These are phyloP conservation scores for Eonycteris spelaea DNA, from an alignment of 2,113 vertebrate species.

Conservation along the genomic window DNA sequence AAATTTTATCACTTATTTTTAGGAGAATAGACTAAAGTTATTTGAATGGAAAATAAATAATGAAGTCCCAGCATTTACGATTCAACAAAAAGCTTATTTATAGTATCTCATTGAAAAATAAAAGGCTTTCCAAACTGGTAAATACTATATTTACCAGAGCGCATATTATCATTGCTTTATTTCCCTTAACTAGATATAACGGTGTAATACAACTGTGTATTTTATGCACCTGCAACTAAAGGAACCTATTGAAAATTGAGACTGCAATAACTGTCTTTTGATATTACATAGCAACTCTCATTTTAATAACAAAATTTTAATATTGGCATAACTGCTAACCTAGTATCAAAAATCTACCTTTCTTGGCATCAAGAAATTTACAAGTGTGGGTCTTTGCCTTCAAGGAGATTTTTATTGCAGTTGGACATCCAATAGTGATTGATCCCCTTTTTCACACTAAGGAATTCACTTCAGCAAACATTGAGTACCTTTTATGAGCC, in stretches of 20 bases:
- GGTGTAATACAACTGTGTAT: neutral
- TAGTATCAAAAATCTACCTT: neutral
- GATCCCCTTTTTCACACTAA: neutral
- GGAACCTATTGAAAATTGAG: slow-evolving; percentile 15
- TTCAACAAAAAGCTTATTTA: slow-evolving; percentile 14
- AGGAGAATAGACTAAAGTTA: neutral
- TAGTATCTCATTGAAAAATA: slow-evolving; percentile 7
- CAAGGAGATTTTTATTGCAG: neutral
- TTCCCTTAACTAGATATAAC: neutral
- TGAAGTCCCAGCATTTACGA: neutral
- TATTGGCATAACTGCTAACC: neutral
- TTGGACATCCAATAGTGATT: neutral
- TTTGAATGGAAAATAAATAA: slow-evolving; percentile 31
- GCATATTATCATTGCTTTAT: neutral
- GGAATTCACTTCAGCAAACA: neutral
- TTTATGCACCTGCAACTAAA: neutral
- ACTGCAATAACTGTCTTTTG: neutral
- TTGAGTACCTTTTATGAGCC: neutral
- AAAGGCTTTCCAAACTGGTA: slow-evolving; percentile 4
- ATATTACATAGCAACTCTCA: neutral
- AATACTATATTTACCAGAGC: neutral
- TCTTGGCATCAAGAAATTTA: neutral
- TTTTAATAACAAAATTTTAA: slow-evolving; percentile 33
- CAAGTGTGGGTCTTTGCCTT: neutral
- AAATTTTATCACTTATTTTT: neutral